A percentile compares a stretch with the other conserved stretches of the same genome.
Conservation (phyloP, 2,888 invertebrate genomes). For the Cyclophora punctaria region DNA sequence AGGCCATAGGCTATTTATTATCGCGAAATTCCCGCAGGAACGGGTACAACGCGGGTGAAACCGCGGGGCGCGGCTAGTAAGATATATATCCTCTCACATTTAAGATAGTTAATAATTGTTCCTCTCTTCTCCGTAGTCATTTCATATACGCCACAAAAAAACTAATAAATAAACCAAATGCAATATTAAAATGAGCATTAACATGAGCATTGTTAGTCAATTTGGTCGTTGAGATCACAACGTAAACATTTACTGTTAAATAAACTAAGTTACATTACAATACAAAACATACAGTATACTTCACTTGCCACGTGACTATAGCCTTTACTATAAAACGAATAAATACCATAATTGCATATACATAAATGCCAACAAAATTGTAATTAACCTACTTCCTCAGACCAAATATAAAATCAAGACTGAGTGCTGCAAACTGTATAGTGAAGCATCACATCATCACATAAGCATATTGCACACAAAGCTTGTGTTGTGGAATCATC, state of each 20-base stretch:
- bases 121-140: not conserved
- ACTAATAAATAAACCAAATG: slow-evolving; percentile 7
- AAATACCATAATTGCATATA: slow-evolving; percentile 13
- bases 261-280: not conserved
- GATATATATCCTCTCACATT: too few species aligned
- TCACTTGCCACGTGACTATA: too few species aligned
- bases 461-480: too few species aligned
- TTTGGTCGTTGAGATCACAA: slow-evolving; percentile 26
- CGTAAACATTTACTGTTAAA: slow-evolving; percentile 1
- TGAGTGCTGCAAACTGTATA: too few species aligned
- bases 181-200: slow-evolving; percentile 22
- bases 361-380: slow-evolving; percentile 18
- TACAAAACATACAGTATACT: not conserved
- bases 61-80: too few species aligned
- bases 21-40: too few species aligned
- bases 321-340: not conserved
- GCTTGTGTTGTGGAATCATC: too few species aligned
- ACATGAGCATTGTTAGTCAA: slow-evolving; percentile 19
- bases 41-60: too few species aligned
- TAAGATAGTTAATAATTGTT: too few species aligned
- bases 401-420: too few species aligned
- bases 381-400: slow-evolving; percentile 9
- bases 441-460: too few species aligned
- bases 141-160: slow-evolving; percentile 9
- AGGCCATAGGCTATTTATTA: too few species aligned